Evolutionary conservation across 2,113 vertebrate genomes (phyloP).

Genomic region (Lamprologus speciosus): DNA sequence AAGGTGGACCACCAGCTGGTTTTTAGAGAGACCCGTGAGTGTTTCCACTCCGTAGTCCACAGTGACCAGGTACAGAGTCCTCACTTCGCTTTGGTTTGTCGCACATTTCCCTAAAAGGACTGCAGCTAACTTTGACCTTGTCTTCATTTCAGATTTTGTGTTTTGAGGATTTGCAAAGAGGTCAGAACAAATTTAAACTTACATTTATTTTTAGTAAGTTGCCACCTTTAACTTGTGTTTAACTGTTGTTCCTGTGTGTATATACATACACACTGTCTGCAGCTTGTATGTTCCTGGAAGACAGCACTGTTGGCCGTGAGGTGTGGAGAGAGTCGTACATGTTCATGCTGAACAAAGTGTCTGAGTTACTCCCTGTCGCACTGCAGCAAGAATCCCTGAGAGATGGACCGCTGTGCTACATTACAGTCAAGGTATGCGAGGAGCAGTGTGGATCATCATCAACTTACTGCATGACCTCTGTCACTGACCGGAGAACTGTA

Average conservation of each 20-base stretch:
- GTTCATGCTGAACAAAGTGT: slow-evolving; percentile 59
- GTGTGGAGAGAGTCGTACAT: slow-evolving; percentile 58
- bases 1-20: slow-evolving; percentile 53
- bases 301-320: slow-evolving; percentile 69
- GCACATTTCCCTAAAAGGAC: background rate
- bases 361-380: slow-evolving; percentile 52
- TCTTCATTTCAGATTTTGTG: slow-evolving; percentile 56
- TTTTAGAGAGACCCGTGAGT: slow-evolving; percentile 46
- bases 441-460: background rate
- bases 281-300: slow-evolving; percentile 83
- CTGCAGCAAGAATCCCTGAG: slow-evolving; percentile 49
- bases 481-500: background rate
- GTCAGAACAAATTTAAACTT: slow-evolving; percentile 27
- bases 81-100: background rate
- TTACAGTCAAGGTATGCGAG: slow-evolving; percentile 74
- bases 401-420: slow-evolving; percentile 55
- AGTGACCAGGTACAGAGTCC: slow-evolving; percentile 49
- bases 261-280: background rate
- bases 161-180: slow-evolving; percentile 63
- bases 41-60: slow-evolving; percentile 37
- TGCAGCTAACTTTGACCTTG: background rate
- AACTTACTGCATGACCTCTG: background rate
- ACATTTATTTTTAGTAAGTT: background rate
- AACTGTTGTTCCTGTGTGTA: background rate
- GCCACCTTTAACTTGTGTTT: background rate